phyloP scores from a whole-genome alignment of 2,888 invertebrate genomes.

The Hyppa rectilinea region DNA sequence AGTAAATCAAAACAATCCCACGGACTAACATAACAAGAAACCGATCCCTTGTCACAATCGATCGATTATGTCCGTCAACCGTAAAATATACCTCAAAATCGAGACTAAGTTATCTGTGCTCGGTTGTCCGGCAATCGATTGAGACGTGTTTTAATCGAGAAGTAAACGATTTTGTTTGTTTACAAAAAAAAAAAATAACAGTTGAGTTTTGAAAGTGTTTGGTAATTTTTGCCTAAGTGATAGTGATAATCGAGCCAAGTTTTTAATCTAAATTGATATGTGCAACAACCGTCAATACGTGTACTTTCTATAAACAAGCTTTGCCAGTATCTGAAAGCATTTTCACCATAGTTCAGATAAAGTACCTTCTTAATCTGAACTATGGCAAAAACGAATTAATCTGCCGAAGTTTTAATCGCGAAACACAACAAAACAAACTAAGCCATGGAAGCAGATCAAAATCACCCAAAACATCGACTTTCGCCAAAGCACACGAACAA shows the following conservation, averaged over 20 bases:
- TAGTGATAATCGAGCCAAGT: neutral
- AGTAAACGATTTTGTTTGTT: slow-evolving; percentile 33
- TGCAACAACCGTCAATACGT: neutral
- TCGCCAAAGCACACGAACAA: slow-evolving; percentile 64
- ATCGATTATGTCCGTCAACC: slow-evolving; percentile 84
- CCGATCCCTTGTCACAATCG: slow-evolving; percentile 88
- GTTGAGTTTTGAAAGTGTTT: slow-evolving; percentile 5
- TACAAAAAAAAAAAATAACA: slow-evolving; percentile 1
- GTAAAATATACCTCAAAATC: slow-evolving; percentile 90
- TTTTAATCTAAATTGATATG: too few relatives aligned
- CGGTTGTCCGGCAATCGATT: slow-evolving; percentile 69
- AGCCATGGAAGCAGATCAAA: slow-evolving; percentile 19
- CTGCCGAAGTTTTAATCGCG: neutral
- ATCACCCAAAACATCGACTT: slow-evolving; percentile 59
- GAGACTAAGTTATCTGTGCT: slow-evolving; percentile 82
- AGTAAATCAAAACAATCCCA: slow-evolving; percentile 77
- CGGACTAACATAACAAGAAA: slow-evolving; percentile 82
- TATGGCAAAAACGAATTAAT: slow-evolving; percentile 23
- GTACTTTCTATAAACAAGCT: neutral
- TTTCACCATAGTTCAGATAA: too few relatives aligned
- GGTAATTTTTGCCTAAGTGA: neutral
- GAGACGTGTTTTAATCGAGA: slow-evolving; percentile 71
- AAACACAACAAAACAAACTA: slow-evolving; percentile 23
- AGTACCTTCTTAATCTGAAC: neutral
- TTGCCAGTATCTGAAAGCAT: too few relatives aligned